Evolutionary conservation across 2,888 invertebrate species (phyloP), one percentile per base, ranked within the genome.

Genomic region (Thereva unica): DNA sequence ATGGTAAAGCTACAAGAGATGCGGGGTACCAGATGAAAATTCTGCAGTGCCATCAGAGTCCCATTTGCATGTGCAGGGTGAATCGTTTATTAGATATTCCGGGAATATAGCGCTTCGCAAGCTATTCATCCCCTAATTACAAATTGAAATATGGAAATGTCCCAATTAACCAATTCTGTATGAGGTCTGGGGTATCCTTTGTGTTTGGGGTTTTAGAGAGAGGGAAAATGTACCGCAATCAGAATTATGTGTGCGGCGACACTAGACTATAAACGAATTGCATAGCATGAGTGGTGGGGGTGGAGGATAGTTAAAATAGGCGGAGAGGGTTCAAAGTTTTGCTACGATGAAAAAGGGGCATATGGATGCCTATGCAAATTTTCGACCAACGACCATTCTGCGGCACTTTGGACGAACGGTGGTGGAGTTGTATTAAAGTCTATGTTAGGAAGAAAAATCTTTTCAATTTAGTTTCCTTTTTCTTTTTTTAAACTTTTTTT

Each of bases 71-170:
- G 45, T 54, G 37, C 54, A 54, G 64, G 54, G 55, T 38, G 50
- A 61, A 61, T 59, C 59, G 66, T 66, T 59, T 66, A 67, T 69
- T 67, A 67, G 65, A 67, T 65, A 67, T 69, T 67, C 67, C 49
- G 55, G 52, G 41, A 64, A 64, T 53, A 64, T 52, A 67, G 50
- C 63, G 67, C 65, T 68, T 64, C 69, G 69, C 69, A 72, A 71
- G 70, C 72, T 72, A 72, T 72, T 72, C 72, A 72, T 72, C 72
- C 71, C 70, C 71, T 73, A 73, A 73, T 73, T 73, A 72, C 72
- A 71, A 73, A 73, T 73, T 73, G 73, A 73, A 73, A 73, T 73
- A 73, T 73, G 73, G 73, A 71, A 73, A 73, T 73, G 72, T 73
- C 69, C 71, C 73, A 73, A 73, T 73, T 73, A 73, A 71, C 70